Evolutionary conservation across 2,113 vertebrate genomes (phyloP), one percentile per base, ranked within the genome.

Genomic region (Sinocyclocheilus anophthalmus): DNA sequence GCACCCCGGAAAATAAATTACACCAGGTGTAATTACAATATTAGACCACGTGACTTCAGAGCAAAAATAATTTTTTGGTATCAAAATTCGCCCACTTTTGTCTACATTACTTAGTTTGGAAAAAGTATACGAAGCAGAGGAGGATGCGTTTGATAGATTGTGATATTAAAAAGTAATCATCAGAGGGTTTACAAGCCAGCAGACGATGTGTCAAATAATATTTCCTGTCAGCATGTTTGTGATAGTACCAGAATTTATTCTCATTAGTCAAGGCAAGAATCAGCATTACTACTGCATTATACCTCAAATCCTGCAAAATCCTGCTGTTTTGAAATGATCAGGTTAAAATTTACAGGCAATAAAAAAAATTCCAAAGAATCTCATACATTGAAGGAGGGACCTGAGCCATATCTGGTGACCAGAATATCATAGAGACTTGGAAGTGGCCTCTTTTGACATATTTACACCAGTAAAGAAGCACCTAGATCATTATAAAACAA

Each of bases 21-120:
- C 83, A 55, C 91, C 89, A 87, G 89, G 94, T 94, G 93, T 96
- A 94, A 93, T 95, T 96, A 94, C 94, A 95, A 94, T 93, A 94
- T 92, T 93, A 94, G 91, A 90, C 95, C 93, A 94, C 90, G 91
- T 94, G 92, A 93, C 92, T 95, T 94, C 92, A 93, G 93, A 82
- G 91, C 90, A 93, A 95, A 94, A 95, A 95, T 94, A 95, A 92
- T 94, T 94, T 84, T 88, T 84, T 90, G 90, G 85, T 90, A 85
- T 42, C 14, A 87, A 88, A 81, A 86, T 55, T 82, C 85, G 57
- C 87, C 22, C 84, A 39, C 50, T 70, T 48, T 39, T 77, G 63
- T 53, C 18, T 67, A 67, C 61, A 67, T 67, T 67, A 37, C 77
- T 80, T n/a, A 63, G 77, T 37, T 39, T 45, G 63, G 37, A 79